These are phyloP conservation scores for Ctenodactylus gundi DNA, from an alignment of 2,113 vertebrate genomes.

Conservation along the genomic window DNA sequence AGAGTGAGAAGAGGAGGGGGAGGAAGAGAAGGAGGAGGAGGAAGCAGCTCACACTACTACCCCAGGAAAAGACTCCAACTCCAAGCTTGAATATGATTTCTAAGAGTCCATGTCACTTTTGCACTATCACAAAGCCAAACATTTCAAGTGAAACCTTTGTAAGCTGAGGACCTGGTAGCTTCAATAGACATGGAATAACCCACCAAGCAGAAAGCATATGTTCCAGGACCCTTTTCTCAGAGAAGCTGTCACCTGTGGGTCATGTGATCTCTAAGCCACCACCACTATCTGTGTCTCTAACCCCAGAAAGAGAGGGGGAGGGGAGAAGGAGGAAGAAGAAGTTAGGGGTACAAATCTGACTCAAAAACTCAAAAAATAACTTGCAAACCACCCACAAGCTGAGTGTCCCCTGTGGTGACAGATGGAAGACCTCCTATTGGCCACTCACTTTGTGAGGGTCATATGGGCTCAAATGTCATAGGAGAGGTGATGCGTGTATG, in stretches of 20 bases:
- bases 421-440: neutral
- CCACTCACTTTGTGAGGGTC: neutral
- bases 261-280: neutral
- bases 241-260: neutral
- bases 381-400: neutral
- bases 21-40: no score
- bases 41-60: no score
- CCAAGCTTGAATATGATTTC: neutral
- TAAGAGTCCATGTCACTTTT: neutral
- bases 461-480: neutral
- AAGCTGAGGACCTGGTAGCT: neutral
- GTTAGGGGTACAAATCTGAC: neutral
- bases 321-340: neutral
- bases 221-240: neutral
- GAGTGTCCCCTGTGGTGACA: neutral
- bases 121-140: neutral
- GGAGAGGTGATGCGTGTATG: neutral
- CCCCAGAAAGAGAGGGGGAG: neutral
- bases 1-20: no score
- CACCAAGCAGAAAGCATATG: neutral
- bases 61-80: neutral
- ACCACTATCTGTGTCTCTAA: neutral
- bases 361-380: neutral
- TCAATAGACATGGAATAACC: neutral
- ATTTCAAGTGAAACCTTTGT: neutral